Percentiles rank a stretch among this genome's conserved stretches.
phyloP scores from a whole-genome alignment of 92 coral and sea anemone species.

The Siderastrea siderea region DNA sequence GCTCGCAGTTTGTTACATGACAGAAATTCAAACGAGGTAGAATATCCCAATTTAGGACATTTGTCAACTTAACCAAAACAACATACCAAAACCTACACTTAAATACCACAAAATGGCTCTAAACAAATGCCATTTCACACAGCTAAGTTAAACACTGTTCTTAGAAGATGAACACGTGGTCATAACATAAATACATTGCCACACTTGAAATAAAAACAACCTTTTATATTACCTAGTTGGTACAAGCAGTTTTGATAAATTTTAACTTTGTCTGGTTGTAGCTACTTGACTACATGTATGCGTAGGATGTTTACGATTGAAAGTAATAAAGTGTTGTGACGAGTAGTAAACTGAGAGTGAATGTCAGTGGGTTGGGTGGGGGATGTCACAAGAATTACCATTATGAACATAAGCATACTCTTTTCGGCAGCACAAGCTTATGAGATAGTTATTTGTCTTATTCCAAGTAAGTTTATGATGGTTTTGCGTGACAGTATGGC shows the following conservation, averaged over 20 bases:
- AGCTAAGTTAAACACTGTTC: background rate
- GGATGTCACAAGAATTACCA: background rate
- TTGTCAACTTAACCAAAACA: constrained; percentile 6
- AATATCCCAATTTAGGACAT: constrained; percentile 17
- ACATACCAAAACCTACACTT: constrained; percentile 5
- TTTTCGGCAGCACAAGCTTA: too few relatives aligned
- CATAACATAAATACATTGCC: constrained; percentile 31
- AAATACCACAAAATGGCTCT: constrained; percentile 20
- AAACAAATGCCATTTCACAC: constrained; percentile 10
- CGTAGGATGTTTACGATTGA: too few relatives aligned
- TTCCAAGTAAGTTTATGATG: too few relatives aligned
- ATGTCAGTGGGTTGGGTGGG: background rate
- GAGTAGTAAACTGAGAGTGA: background rate
- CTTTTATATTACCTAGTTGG: background rate
- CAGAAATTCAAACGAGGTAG: background rate
- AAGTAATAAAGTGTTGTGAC: background rate
- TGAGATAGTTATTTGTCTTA: too few relatives aligned
- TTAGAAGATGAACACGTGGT: constrained; percentile 15
- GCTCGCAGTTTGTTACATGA: background rate
- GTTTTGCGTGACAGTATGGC: too few relatives aligned
- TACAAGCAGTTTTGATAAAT: constrained; percentile 9
- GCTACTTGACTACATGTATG: background rate
- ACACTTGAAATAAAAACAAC: background rate
- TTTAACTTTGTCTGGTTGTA: constrained; percentile 20
- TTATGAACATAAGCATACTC: too few relatives aligned